A percentile compares a stretch with the other conserved stretches of the same genome.
phyloP scores from a whole-genome alignment of 2,113 vertebrate species.

The Emydura subglobosa region DNA sequence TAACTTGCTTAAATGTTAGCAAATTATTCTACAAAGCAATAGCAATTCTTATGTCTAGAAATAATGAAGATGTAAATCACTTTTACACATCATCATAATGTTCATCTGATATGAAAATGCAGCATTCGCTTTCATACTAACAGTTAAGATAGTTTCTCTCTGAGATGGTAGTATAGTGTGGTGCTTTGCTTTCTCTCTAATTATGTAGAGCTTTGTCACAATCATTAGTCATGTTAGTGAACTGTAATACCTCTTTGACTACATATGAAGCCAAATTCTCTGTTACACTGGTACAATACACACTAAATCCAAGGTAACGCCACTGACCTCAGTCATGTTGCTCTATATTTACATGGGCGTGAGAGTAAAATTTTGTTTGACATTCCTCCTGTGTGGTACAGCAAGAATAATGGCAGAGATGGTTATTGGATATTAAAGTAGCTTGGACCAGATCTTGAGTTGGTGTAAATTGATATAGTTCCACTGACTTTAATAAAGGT shows the following conservation, averaged over 20 bases:
- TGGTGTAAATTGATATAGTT: neutral
- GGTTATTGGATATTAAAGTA: neutral
- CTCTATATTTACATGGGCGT: neutral
- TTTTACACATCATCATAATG: conserved; percentile 48
- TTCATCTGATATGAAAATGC: conserved; percentile 43
- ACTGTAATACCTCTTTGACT: neutral
- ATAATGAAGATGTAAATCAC: conserved; percentile 75
- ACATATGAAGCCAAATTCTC: neutral
- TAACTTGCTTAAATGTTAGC: conserved; percentile 69
- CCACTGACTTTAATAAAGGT: neutral
- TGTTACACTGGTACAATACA: neutral
- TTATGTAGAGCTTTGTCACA: neutral
- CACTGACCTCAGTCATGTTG: neutral
- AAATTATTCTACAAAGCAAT: conserved; percentile 57
- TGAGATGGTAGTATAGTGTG: neutral
- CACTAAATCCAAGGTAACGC: neutral
- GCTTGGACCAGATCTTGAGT: neutral
- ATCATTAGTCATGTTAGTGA: neutral
- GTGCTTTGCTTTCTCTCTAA: neutral
- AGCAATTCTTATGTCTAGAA: conserved; percentile 39
- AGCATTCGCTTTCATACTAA: conserved; percentile 40
- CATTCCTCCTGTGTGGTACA: neutral
- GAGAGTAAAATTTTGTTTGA: neutral
- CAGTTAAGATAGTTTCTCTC: conserved; percentile 22
- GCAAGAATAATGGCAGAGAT: neutral